These are phyloP conservation scores for Drosophila melanosoma DNA, from an alignment of 2,888 invertebrate genomes.

Conservation along the genomic window DNA sequence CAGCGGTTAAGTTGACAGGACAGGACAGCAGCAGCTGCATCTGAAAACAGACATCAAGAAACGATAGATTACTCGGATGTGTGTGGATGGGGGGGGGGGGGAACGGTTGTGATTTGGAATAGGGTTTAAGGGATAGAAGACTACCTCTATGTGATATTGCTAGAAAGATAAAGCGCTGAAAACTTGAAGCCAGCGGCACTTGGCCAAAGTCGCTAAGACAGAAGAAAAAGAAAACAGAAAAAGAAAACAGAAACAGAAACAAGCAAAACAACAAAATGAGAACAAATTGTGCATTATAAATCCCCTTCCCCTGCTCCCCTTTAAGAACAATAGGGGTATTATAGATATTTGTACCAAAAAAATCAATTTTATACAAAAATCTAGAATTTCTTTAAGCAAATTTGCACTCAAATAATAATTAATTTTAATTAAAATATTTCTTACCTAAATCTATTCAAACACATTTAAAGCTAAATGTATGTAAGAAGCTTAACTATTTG, in stretches of 20 bases:
- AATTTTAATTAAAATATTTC: neutral
- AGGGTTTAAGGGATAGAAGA: neutral
- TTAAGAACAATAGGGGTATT: slow-evolving; percentile 51
- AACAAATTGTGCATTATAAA: slow-evolving; percentile 67
- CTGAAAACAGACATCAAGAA: neutral
- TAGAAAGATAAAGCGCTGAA: slow-evolving; percentile 71
- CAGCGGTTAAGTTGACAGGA: slow-evolving; percentile 78
- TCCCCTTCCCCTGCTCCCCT: neutral
- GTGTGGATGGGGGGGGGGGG: neutral
- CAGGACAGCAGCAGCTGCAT: slow-evolving; percentile 43
- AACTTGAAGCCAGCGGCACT: slow-evolving; percentile 70
- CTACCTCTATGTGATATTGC: slow-evolving; percentile 27
- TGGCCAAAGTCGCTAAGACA: slow-evolving; percentile 56
- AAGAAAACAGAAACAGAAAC: neutral
- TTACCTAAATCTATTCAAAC: neutral
- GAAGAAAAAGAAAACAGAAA: slow-evolving; percentile 10
- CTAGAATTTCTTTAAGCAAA: neutral
- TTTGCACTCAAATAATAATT: neutral
- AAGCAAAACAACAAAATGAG: slow-evolving; percentile 59
- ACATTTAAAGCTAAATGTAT: neutral
- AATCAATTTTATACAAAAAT: neutral
- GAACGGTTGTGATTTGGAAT: neutral
- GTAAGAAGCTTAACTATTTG: neutral
- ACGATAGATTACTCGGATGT: neutral
- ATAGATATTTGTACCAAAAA: slow-evolving; percentile 2